Conservation (phyloP, 2,888 invertebrate genomes). For the Drosophila anomalata region DNA sequence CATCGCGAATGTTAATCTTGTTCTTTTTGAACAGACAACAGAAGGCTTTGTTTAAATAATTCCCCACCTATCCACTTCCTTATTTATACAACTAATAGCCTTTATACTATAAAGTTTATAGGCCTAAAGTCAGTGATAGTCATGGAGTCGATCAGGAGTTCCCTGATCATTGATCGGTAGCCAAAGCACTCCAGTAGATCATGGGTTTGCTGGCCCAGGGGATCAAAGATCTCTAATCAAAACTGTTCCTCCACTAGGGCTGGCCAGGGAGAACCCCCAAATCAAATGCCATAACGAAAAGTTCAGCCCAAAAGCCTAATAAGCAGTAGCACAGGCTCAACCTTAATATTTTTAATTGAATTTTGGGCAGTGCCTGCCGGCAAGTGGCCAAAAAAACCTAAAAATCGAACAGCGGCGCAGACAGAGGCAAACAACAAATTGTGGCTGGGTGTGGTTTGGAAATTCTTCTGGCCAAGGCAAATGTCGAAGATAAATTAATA, state of each 20-base stretch:
- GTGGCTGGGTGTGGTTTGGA: slow-evolving; percentile 42
- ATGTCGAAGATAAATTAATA: slow-evolving; percentile 51
- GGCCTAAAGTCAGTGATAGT: slow-evolving; percentile 4
- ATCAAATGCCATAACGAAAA: slow-evolving; percentile 34
- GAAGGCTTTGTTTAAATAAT: not conserved
- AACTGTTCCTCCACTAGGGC: slow-evolving; percentile 20
- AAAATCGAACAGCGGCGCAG: not conserved
- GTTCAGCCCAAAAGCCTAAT: slow-evolving; percentile 39
- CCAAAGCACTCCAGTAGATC: slow-evolving; percentile 21
- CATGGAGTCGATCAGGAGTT: slow-evolving; percentile 1
- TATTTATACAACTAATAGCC: not conserved
- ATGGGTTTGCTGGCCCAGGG: slow-evolving; percentile 19
- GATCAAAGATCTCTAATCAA: slow-evolving; percentile 24
- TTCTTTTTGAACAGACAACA: not conserved
- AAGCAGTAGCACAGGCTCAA: slow-evolving; percentile 39
- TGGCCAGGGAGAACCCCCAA: slow-evolving; percentile 30
- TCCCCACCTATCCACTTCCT: not conserved
- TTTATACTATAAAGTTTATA: too few species aligned
- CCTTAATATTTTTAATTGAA: slow-evolving; percentile 46
- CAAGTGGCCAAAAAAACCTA: slow-evolving; percentile 14
- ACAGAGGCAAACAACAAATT: slow-evolving; percentile 28
- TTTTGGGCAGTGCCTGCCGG: slow-evolving; percentile 35
- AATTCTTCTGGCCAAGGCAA: slow-evolving; percentile 47
- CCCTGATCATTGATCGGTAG: slow-evolving; percentile 34
- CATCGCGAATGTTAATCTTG: not conserved